Evolutionary conservation across 2,888 invertebrate species (phyloP).

Genomic region (Imbricaverruca yamaguchii): DNA sequence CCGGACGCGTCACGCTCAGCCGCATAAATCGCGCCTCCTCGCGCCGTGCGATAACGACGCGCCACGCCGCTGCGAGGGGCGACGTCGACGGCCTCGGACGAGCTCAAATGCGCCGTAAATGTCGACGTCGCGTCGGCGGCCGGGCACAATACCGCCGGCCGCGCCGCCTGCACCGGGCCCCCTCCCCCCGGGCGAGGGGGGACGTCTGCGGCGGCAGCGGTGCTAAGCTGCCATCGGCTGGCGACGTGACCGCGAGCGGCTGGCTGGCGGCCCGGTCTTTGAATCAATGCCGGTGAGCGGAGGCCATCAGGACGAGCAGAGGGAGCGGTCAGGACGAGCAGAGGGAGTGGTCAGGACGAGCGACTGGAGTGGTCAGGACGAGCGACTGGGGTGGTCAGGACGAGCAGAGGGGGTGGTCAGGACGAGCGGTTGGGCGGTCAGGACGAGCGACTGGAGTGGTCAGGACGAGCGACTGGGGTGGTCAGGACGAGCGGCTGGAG

Average conservation of each 20-base stretch:
- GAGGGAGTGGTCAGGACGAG: too few species aligned
- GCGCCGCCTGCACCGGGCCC: neutral
- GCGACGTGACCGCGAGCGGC: neutral
- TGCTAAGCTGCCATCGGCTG: conserved; percentile 4
- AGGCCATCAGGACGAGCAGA: neutral
- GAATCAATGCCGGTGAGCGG: conserved; percentile 10
- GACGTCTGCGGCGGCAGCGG: neutral
- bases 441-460: too few species aligned
- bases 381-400: too few species aligned
- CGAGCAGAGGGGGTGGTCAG: too few species aligned
- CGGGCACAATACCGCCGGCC: neutral
- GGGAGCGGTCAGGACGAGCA: neutral
- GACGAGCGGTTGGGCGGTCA: too few species aligned
- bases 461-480: too few species aligned
- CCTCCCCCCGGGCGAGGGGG: neutral
- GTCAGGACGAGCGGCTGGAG: too few species aligned
- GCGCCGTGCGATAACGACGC: conserved; percentile 1
- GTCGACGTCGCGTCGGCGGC: neutral
- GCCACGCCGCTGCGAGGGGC: neutral
- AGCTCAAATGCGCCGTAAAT: conserved; percentile 11
- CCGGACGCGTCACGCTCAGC: conserved; percentile 18
- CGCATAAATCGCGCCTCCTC: neutral
- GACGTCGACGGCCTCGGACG: neutral
- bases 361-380: too few species aligned
- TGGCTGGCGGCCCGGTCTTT: neutral